These are phyloP conservation scores for Balanococcus diminutus DNA, from an alignment of 2,888 invertebrate species.

Conservation along the genomic window DNA sequence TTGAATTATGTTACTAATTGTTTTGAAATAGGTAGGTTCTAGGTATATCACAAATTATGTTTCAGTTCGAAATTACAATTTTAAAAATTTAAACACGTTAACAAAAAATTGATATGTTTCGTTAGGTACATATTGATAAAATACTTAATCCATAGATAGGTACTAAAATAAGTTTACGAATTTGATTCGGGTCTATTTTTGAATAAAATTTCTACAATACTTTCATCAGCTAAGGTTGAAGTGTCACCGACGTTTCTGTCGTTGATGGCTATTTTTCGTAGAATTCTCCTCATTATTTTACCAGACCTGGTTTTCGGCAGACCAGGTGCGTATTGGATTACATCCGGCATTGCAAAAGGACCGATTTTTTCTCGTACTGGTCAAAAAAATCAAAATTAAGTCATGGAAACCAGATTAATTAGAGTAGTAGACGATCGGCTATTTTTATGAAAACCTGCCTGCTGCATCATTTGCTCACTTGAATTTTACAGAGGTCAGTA, in stretches of 20 bases:
- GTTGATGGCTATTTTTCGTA: slow-evolving; percentile 89
- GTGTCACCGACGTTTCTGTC: slow-evolving; percentile 90
- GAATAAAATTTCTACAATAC: slow-evolving; percentile 82
- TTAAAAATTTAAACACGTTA: slow-evolving; percentile 10
- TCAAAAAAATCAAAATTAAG: slow-evolving; percentile 40
- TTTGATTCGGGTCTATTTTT: slow-evolving; percentile 68
- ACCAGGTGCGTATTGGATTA: slow-evolving; percentile 90
- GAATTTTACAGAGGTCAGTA: no score
- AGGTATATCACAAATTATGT: slow-evolving; percentile 30
- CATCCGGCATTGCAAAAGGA: slow-evolving; percentile 94
- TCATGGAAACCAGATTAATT: neutral
- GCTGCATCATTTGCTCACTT: no score
- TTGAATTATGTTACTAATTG: neutral
- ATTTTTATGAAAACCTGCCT: no score
- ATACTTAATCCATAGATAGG: neutral
- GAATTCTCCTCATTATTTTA: slow-evolving; percentile 95
- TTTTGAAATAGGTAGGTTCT: neutral
- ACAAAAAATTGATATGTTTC: slow-evolving; percentile 19
- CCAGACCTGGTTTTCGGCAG: slow-evolving; percentile 97
- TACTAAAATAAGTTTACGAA: neutral
- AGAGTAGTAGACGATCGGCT: no score
- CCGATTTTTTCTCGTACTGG: slow-evolving; percentile 89
- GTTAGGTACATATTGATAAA: neutral
- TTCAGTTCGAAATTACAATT: slow-evolving; percentile 2
- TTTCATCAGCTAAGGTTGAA: slow-evolving; percentile 90